A percentile compares a stretch with the other conserved stretches of the same genome.
Evolutionary conservation across 1,140 invertebrate genomes (phyloP).

Genomic region (Neotoxoptera formosana): DNA sequence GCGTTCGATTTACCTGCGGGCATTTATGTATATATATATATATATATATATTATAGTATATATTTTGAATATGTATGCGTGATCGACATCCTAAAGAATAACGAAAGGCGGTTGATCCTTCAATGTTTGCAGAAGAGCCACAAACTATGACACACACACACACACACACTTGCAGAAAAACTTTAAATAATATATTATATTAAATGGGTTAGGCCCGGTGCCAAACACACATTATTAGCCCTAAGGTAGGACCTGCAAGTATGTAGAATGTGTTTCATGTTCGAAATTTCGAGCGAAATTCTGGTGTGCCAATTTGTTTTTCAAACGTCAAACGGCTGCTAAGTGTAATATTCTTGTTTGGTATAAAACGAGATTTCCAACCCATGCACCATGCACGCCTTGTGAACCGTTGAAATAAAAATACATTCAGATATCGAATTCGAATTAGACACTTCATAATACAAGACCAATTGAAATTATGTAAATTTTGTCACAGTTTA

Average conservation of each 20-base stretch:
- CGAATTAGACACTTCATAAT: background rate
- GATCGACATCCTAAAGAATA: conserved; percentile 17
- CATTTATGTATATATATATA: background rate
- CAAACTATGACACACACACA: background rate
- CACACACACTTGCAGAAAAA: background rate
- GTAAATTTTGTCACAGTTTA: background rate
- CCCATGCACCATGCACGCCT: background rate
- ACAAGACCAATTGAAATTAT: background rate
- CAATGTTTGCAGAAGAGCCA: background rate
- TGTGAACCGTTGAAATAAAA: background rate
- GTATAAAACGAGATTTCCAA: background rate
- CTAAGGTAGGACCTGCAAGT: background rate
- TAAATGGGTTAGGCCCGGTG: background rate
- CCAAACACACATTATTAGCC: background rate
- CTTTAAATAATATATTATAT: background rate
- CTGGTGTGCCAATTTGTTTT: background rate
- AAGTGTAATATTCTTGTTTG: background rate
- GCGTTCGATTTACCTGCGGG: background rate
- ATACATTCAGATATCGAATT: background rate
- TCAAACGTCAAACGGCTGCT: background rate
- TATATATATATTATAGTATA: background rate
- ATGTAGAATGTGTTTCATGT: too few species aligned
- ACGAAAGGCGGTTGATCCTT: background rate
- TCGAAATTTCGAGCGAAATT: background rate
- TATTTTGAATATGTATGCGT: background rate